Base-by-base conservation (phyloP, 2,113 vertebrate species). In the Centrocercus urophasianus region DNA sequence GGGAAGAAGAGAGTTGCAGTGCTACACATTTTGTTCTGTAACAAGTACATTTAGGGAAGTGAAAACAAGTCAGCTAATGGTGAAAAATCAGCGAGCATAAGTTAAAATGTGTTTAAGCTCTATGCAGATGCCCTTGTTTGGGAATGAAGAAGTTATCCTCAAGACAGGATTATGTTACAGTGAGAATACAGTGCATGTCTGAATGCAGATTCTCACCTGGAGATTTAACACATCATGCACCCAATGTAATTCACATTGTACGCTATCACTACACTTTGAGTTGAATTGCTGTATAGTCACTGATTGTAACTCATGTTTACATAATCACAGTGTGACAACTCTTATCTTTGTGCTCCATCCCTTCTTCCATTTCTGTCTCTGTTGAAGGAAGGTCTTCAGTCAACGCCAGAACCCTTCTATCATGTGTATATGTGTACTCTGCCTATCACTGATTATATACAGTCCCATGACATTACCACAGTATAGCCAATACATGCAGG, bases 391-490 rank as follows among this genome's bases (percentile, higher is more conserved):
- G 43, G 6, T 52, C 22, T 69, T 74, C 25, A 28, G 34, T 38
- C 36, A 72, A 3, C 1, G 0, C 8, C 61, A 75, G 52, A 77
- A 56, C 13, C 7, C 4, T 81, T 80, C 48, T 66, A 67, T 15
- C 5, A 2, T 3, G 25, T 42, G 11, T 4, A 1, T 30, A 27
- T 64, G 1, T 27, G n/a, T 67, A 28, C 40, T 19, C 11, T 17
- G 24, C 32, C 34, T 79, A 1, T 13, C 47, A 13, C 14, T 20
- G 50, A 47, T 19, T 57, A 27, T 21, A 0, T 11, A 22, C 20
- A 56, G 36, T 8, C 27, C 24, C 30, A 19, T 1, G 4, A 28
- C 47, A 10, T 14, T 30, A 21, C 27, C 32, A 16, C 7, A 42
- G 7, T 13, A 38, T 50, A 88, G 22, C 10, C 6, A 66, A 15